Conservation (phyloP, 2,113 vertebrate genomes). For the Emydura subglobosa region DNA sequence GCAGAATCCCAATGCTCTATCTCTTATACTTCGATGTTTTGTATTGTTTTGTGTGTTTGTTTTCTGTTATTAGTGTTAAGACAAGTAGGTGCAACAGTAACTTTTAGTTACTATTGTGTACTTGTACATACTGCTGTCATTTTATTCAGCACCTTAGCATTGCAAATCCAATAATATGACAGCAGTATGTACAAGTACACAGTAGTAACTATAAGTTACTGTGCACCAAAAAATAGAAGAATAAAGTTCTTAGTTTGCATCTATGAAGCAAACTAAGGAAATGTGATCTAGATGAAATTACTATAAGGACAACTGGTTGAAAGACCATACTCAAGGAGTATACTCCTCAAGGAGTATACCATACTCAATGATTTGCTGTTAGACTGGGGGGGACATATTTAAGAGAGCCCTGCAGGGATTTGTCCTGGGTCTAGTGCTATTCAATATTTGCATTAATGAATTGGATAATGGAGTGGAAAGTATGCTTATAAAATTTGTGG, state of each 20-base stretch:
- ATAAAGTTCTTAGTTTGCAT: neutral
- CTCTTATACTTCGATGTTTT: neutral
- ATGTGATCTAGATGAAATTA: neutral
- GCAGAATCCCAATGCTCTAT: neutral
- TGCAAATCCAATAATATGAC: neutral
- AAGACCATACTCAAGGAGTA: neutral
- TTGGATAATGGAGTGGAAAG: too few relatives aligned
- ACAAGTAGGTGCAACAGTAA: constrained; percentile 4
- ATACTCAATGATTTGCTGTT: too few relatives aligned
- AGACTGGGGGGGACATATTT: too few relatives aligned
- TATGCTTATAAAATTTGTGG: neutral
- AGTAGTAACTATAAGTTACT: neutral
- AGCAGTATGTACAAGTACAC: neutral
- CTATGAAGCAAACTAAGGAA: neutral
- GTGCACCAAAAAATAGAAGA: neutral
- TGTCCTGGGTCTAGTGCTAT: too few relatives aligned
- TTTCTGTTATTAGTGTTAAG: rapidly evolving
- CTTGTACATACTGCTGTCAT: neutral
- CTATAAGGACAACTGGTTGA: neutral
- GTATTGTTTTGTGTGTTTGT: neutral
- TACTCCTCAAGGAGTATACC: too few relatives aligned
- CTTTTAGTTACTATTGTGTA: neutral
- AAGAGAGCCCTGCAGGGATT: too few relatives aligned
- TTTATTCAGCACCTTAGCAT: too few relatives aligned
- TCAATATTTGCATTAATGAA: too few relatives aligned